Evolutionary conservation across 1,140 invertebrate species (phyloP).

Genomic region (Asobara japonica): DNA sequence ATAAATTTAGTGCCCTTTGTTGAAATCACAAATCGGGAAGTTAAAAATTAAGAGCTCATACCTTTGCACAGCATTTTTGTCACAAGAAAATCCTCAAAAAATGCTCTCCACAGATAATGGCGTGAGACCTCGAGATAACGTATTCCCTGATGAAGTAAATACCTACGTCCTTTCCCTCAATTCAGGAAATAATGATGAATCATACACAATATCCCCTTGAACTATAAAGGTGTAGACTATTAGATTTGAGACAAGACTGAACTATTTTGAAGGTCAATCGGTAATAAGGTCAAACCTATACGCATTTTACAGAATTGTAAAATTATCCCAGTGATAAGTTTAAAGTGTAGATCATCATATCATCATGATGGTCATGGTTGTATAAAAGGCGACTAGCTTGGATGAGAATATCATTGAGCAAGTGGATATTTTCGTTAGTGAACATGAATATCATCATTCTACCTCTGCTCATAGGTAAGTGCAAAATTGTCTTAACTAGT

Average conservation of each 20-base stretch:
- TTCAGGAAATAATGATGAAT: too few relatives aligned
- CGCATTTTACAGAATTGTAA: slow-evolving; percentile 19
- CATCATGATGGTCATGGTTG: not conserved
- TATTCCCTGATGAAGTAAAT: too few relatives aligned
- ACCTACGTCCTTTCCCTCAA: too few relatives aligned
- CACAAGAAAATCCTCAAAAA: too few relatives aligned
- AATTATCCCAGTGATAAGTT: slow-evolving; percentile 18
- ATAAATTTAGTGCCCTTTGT: too few relatives aligned
- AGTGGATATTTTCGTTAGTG: not conserved
- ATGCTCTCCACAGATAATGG: too few relatives aligned
- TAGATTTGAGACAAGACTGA: not conserved
- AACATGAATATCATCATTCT: slow-evolving; percentile 32
- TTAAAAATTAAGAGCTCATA: too few relatives aligned
- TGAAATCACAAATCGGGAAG: too few relatives aligned
- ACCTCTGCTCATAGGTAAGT: slow-evolving; percentile 25
- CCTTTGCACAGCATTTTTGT: too few relatives aligned
- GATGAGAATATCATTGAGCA: not conserved
- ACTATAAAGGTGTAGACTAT: not conserved
- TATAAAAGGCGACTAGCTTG: slow-evolving; percentile 20
- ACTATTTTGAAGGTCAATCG: not conserved
- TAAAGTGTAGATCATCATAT: slow-evolving; percentile 1
- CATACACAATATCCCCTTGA: not conserved
- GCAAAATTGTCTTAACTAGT: too few relatives aligned
- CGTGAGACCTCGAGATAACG: too few relatives aligned
- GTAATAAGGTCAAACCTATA: slow-evolving; percentile 12